Percentiles rank a stretch among this genome's conserved stretches.
These are phyloP conservation scores for Melanostigma gelatinosum DNA, from an alignment of 2,113 vertebrate genomes.

Conservation along the genomic window DNA sequence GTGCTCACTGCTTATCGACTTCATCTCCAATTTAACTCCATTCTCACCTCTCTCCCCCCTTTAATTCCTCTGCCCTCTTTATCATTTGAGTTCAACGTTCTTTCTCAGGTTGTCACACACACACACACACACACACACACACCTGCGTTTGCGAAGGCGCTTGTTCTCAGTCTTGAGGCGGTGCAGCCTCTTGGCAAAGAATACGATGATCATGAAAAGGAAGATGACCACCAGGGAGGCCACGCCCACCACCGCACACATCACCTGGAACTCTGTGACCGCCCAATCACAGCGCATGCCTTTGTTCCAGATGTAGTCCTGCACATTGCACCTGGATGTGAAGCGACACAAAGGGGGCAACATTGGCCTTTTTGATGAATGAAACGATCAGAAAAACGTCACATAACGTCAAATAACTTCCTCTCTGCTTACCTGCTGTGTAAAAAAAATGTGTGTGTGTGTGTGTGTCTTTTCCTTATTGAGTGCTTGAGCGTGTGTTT, in stretches of 20 bases:
- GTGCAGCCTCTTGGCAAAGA: constrained; percentile 97
- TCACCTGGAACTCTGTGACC: constrained; percentile 97
- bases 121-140: constrained; percentile 55
- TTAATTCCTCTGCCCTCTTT: neutral
- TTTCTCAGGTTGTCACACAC: neutral
- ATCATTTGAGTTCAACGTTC: neutral
- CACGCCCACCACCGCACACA: constrained; percentile 93
- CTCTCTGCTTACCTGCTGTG: neutral
- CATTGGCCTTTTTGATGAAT: neutral
- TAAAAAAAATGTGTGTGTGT: constrained; percentile 6
- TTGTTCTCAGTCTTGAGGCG: constrained; percentile 95
- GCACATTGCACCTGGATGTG: constrained; percentile 90
- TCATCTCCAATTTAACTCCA: neutral
- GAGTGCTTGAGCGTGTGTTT: neutral
- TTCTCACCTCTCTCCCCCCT: neutral
- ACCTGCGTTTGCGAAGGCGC: constrained; percentile 94
- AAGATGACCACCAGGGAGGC: constrained; percentile 89
- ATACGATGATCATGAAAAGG: constrained; percentile 97
- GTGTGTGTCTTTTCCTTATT: constrained; percentile 6
- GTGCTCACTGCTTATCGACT: neutral
- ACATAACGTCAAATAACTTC: neutral
- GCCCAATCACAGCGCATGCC: constrained; percentile 93
- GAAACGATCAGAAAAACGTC: neutral
- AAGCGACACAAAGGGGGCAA: neutral
- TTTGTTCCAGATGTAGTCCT: constrained; percentile 99